Percentiles rank a stretch among this genome's conserved stretches.
phyloP scores from a whole-genome alignment of 2,113 vertebrate species.

The Melanerpes formicivorus region DNA sequence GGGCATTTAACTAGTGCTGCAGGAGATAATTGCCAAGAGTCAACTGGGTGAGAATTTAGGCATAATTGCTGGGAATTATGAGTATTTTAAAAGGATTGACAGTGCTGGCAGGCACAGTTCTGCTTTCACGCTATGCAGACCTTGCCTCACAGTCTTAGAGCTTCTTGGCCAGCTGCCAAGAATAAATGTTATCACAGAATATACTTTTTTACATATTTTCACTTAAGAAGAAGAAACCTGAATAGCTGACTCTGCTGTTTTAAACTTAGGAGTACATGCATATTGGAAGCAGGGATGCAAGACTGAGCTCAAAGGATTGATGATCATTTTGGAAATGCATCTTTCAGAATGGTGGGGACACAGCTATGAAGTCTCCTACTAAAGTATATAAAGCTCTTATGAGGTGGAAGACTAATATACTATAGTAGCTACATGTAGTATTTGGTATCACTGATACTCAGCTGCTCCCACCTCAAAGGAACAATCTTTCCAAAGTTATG shows the following conservation, averaged over 20 bases:
- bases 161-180: neutral
- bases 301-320: neutral
- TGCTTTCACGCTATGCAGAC: neutral
- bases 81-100: neutral
- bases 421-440: neutral
- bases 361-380: neutral
- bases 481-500: neutral
- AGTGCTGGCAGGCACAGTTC: neutral
- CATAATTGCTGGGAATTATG: neutral
- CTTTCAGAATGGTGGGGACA: neutral
- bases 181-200: neutral
- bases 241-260: neutral
- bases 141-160: neutral
- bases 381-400: neutral
- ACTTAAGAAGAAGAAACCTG: neutral
- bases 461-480: neutral
- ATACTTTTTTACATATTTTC: neutral
- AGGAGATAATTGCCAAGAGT: neutral
- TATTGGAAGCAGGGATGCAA: neutral
- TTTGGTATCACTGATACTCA: neutral
- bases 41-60: neutral
- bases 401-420: neutral
- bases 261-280: neutral
- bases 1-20: neutral
- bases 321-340: neutral